Conservation (phyloP, 2,113 vertebrate species). For the Carlito syrichta region DNA sequence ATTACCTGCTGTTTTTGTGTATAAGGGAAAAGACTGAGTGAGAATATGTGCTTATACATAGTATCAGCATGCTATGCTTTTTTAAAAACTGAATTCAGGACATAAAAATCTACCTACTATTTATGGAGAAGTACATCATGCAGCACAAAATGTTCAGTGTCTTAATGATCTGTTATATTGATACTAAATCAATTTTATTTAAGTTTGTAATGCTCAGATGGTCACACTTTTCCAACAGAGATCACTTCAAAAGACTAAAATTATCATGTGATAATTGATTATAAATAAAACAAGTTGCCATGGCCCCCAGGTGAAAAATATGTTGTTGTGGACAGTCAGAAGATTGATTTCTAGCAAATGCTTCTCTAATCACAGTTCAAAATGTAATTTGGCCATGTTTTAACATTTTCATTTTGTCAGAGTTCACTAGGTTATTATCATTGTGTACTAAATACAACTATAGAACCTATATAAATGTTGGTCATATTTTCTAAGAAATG, state of each 20-base stretch:
- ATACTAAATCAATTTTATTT: slow-evolving; percentile 52
- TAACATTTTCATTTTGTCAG: background rate
- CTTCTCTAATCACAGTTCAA: background rate
- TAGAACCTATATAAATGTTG: background rate
- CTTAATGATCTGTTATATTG: slow-evolving; percentile 48
- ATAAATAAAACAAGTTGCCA: slow-evolving; percentile 34
- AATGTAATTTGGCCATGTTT: background rate
- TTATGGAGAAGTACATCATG: background rate
- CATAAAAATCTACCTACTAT: slow-evolving; percentile 58
- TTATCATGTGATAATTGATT: slow-evolving; percentile 40
- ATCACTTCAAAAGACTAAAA: slow-evolving; percentile 72
- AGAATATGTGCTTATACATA: background rate
- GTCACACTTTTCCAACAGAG: slow-evolving; percentile 57
- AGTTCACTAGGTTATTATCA: background rate
- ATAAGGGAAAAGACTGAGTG: background rate
- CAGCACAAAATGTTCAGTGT: slow-evolving; percentile 41
- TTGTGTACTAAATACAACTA: background rate
- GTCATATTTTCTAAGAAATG: background rate
- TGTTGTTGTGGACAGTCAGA: background rate
- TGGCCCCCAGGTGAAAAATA: background rate
- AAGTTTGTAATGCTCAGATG: slow-evolving; percentile 38
- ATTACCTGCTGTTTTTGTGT: background rate
- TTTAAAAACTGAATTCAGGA: slow-evolving; percentile 44
- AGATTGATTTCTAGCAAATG: background rate
- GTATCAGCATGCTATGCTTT: background rate